These are phyloP conservation scores for Oreochromis niloticus DNA, from an alignment of 2,113 vertebrate genomes.

Conservation along the genomic window DNA sequence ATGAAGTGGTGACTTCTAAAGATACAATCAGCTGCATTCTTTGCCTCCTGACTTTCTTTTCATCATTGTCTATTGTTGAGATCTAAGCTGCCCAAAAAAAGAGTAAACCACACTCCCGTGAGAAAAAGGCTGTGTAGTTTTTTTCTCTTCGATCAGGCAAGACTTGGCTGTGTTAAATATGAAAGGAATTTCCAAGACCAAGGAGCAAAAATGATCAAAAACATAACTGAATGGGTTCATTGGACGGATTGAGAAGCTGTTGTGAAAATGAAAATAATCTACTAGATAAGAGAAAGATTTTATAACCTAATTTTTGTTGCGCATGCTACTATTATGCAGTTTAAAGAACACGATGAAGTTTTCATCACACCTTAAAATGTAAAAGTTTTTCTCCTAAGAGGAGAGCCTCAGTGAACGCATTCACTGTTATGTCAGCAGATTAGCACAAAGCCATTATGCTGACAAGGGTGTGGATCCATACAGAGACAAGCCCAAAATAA, in stretches of 20 bases:
- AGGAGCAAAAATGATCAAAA: background rate
- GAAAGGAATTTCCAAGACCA: background rate
- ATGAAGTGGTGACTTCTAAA: background rate
- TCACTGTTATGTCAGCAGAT: background rate
- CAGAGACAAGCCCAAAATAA: background rate
- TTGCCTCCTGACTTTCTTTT: constrained; percentile 25
- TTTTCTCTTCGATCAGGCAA: background rate
- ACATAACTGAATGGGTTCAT: background rate
- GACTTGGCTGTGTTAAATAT: background rate
- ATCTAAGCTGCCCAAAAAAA: background rate
- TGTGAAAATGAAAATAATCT: background rate
- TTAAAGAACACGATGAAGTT: background rate
- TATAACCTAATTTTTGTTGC: background rate
- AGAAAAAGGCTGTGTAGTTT: background rate
- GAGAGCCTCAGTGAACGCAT: background rate
- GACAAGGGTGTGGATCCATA: background rate
- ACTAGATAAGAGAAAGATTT: background rate
- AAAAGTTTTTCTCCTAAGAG: background rate
- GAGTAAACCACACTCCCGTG: background rate
- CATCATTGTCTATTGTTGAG: constrained; percentile 34
- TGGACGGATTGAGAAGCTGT: background rate
- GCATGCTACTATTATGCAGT: background rate
- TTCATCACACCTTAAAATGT: background rate
- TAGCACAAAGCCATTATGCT: background rate
- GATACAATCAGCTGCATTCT: constrained; percentile 56